Evolutionary conservation across 1,140 invertebrate species (phyloP).

Genomic region (Pseudomyrmex sp.): DNA sequence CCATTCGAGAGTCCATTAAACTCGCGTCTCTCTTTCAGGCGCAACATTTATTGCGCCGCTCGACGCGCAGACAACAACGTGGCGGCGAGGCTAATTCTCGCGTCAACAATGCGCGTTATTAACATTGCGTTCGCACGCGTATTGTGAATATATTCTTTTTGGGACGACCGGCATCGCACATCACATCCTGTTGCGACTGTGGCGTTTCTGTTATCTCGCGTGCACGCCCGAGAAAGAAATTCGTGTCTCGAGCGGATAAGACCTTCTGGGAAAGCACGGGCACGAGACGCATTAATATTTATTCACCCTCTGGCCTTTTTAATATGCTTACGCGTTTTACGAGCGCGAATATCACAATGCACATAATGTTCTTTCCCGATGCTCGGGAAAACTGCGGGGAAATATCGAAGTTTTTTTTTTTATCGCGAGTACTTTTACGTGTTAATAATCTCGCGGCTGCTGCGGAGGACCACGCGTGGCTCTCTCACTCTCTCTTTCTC

Average conservation of each 20-base stretch:
- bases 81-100: background rate
- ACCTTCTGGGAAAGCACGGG: slow-evolving; percentile 36
- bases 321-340: slow-evolving; percentile 32
- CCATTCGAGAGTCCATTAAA: slow-evolving; percentile 6
- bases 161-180: slow-evolving; percentile 38
- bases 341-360: background rate
- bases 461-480: background rate
- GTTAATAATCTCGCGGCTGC: slow-evolving; percentile 36
- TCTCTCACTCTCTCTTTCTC: no score
- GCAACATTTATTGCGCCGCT: background rate
- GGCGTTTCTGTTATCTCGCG: slow-evolving; percentile 11
- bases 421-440: slow-evolving; percentile 22
- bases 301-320: slow-evolving; percentile 25
- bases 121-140: slow-evolving; percentile 35
- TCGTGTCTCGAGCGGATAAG: slow-evolving; percentile 45
- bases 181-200: slow-evolving; percentile 48
- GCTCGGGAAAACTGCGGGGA: background rate
- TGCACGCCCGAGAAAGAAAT: slow-evolving; percentile 27
- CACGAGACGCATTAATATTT: slow-evolving; percentile 12
- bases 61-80: background rate
- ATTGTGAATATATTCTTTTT: slow-evolving; percentile 42
- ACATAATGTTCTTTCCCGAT: background rate
- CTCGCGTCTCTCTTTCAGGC: background rate
- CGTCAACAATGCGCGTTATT: slow-evolving; percentile 37
- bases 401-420: slow-evolving; percentile 28